Evolutionary conservation across 53 echinoderm and acorn worm species (phyloP).

Genomic region (Holothuria scabra): DNA sequence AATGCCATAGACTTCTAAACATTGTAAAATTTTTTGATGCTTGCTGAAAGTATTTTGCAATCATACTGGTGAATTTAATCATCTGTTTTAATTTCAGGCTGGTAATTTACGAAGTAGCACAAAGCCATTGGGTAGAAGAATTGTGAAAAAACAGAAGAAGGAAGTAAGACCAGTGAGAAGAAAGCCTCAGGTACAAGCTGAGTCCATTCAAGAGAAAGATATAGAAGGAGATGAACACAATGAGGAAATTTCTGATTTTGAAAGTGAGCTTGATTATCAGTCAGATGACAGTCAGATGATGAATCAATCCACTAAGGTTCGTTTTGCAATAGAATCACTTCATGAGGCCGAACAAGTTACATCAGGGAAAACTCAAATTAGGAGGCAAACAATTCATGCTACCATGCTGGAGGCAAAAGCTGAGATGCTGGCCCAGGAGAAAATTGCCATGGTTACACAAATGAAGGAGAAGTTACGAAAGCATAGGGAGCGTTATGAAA

Average conservation of each 20-base stretch:
- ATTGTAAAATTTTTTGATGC: no score
- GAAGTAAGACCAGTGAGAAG: constrained; percentile 8
- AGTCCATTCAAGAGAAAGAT: neutral
- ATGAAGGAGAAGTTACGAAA: constrained; percentile 69
- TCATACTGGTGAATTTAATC: neutral
- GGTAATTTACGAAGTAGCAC: neutral
- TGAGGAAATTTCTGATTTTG: neutral
- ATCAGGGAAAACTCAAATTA: neutral
- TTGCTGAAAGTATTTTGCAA: no score
- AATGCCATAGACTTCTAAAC: no score
- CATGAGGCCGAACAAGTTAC: neutral
- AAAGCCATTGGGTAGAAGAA: neutral
- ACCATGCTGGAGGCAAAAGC: constrained; percentile 75
- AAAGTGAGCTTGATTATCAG: constrained; percentile 20
- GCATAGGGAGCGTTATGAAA: constrained; percentile 72
- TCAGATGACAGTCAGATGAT: constrained; percentile 7
- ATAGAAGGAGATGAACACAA: neutral
- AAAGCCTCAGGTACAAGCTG: neutral
- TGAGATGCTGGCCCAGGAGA: constrained; percentile 57
- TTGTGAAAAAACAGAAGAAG: constrained; percentile 22
- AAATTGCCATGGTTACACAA: constrained; percentile 60
- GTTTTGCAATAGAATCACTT: neutral
- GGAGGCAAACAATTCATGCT: constrained; percentile 51
- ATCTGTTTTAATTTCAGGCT: neutral
- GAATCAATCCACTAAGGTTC: neutral